phyloP scores from a whole-genome alignment of 2,113 vertebrate genomes.

The Serilophus lunatus region DNA sequence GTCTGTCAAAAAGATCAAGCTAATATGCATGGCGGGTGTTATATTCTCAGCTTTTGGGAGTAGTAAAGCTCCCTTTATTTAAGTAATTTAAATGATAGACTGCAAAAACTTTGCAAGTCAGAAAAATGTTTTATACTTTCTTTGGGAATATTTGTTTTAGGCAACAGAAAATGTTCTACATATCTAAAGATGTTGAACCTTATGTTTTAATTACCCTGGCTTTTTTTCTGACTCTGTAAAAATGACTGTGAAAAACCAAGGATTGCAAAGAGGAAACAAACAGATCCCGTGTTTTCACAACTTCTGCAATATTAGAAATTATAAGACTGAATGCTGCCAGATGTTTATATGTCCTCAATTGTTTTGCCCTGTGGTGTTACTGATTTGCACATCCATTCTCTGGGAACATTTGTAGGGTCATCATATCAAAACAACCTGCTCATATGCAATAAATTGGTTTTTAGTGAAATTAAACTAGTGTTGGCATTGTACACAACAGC shows the following conservation, averaged over 20 bases:
- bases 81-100: conserved; percentile 85
- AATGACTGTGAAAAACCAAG: conserved; percentile 53
- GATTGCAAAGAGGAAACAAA: conserved; percentile 54
- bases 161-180: conserved; percentile 77
- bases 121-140: conserved; percentile 82
- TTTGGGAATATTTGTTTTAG: conserved; percentile 82
- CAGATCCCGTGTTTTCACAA: conserved; percentile 52
- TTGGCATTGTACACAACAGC: not conserved
- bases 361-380: not conserved
- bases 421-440: conserved; percentile 37
- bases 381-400: conserved; percentile 47
- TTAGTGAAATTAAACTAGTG: conserved; percentile 34
- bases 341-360: conserved; percentile 59
- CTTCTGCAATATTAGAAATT: conserved; percentile 43
- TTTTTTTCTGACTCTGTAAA: conserved; percentile 67
- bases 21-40: conserved; percentile 82
- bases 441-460: not conserved
- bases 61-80: conserved; percentile 85
- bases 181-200: conserved; percentile 79
- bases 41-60: conserved; percentile 81
- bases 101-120: conserved; percentile 83
- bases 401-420: not conserved
- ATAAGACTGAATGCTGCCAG: conserved; percentile 56
- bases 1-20: conserved; percentile 82
- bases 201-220: conserved; percentile 73